phyloP scores from a whole-genome alignment of 1,140 invertebrate species.

The Platyscapa corneri region DNA sequence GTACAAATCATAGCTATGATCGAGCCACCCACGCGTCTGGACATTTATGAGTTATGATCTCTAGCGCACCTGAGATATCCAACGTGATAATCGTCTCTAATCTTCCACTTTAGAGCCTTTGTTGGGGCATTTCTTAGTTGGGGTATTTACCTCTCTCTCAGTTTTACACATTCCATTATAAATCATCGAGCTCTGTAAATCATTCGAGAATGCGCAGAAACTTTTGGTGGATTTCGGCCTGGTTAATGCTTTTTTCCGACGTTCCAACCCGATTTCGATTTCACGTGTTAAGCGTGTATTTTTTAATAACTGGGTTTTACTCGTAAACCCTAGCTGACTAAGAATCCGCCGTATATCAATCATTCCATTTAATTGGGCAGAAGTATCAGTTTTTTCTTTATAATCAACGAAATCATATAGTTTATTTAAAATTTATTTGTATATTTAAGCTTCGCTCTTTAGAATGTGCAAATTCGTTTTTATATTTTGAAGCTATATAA shows the following conservation, averaged over 20 bases:
- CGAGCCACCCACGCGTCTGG: constrained; percentile 67
- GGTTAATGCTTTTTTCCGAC: not conserved
- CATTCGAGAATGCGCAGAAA: constrained; percentile 64
- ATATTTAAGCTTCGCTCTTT: not conserved
- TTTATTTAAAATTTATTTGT: not conserved
- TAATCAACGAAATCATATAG: not conserved
- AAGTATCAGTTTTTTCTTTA: constrained; percentile 5
- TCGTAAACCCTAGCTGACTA: not conserved
- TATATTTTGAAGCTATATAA: too few species aligned
- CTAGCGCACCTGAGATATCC: constrained; percentile 59
- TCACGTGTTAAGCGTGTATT: constrained; percentile 13
- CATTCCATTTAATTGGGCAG: constrained; percentile 20
- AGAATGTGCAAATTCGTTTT: not conserved
- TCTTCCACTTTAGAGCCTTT: constrained; percentile 72
- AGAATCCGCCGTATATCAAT: constrained; percentile 46
- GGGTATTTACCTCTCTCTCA: constrained; percentile 58
- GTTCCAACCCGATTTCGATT: constrained; percentile 39
- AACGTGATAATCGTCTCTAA: constrained; percentile 73
- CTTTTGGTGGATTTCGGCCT: constrained; percentile 35
- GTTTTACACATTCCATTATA: constrained; percentile 58
- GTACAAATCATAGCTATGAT: not conserved
- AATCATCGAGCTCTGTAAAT: constrained; percentile 69
- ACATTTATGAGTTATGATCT: constrained; percentile 65
- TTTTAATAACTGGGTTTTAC: constrained; percentile 32
- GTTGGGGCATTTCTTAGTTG: constrained; percentile 51